phyloP scores from a whole-genome alignment of 2,113 vertebrate species.

The Silurus meridionalis region DNA sequence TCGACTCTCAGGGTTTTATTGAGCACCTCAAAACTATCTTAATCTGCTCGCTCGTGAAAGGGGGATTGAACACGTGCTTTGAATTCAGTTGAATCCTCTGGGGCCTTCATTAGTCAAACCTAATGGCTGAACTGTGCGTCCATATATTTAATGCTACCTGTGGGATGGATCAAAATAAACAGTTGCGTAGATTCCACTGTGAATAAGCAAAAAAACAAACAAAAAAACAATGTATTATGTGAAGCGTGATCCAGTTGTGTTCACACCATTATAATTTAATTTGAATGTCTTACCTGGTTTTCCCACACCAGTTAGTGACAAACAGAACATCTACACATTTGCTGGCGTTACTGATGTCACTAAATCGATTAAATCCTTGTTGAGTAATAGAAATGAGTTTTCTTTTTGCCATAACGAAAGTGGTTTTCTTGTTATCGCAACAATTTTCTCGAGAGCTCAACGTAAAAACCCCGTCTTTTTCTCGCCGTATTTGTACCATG shows the following conservation, averaged over 20 bases:
- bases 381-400: neutral
- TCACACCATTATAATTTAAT: no score
- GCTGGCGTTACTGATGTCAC: neutral
- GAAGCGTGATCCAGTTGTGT: no score
- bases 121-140: neutral
- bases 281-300: neutral
- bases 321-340: no score
- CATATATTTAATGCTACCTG: neutral
- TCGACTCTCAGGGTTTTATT: neutral
- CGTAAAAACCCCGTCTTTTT: no score
- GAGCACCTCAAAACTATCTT: neutral
- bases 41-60: neutral
- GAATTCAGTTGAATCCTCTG: neutral
- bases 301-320: neutral
- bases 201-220: neutral
- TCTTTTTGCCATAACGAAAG: no score
- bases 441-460: no score
- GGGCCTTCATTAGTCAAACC: neutral
- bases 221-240: neutral
- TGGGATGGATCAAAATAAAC: neutral
- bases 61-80: neutral
- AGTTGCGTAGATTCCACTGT: neutral
- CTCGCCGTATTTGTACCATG: no score
- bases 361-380: neutral
- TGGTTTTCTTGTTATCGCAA: no score